Base-by-base conservation (phyloP, 1,140 invertebrate genomes). In the Ooceraea biroi region DNA sequence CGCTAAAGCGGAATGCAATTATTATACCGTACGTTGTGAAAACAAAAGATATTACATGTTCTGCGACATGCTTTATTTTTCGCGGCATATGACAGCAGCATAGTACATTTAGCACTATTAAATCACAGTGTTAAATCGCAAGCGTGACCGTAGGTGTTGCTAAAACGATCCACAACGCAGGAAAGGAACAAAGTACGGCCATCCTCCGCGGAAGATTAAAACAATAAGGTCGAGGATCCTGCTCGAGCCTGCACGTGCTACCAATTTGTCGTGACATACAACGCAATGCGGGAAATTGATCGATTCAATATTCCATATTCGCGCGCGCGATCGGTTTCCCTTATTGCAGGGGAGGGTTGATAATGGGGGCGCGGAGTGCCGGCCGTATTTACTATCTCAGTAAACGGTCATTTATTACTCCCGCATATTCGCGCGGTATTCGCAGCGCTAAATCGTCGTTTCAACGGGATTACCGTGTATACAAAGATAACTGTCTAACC, bases 391-490 rank as follows among this genome's bases (percentile, higher is more conserved):
- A 76, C 22, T 80, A 80, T 80, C 65, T 69, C 36, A 65, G 76
- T 80, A 80, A 80, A 80, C 65, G 76, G 50, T 46, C 65, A 27
- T 80, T 80, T 57, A 71, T 80, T 80, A 80, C 50, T 71, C 27
- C 22, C 17, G 4, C 65, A 68, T 36, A 78, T 69, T 30, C 63
- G 22, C 17, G 5, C 30, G 30, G 48, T 22, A 46, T 68, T 69
- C 36, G 65, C 36, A 3, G 22, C 65, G 41, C 65, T 80, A 80
- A 69, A 78, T 80, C 65, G 57, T 36, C n/a, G 76, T 80, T 80
- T 80, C 76, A 80, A 71, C 76, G 27, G 65, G 76, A 78, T 78
- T 78, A 78, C 17, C 12, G 50, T 58, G 52, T 50, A 48, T 50
- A 50, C 36, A 22, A 80, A 80, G 76, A 80, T 80, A 80, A 80